Conservation (phyloP, 2,797 vertebrate species). For the Pseudochromis fuscus region DNA sequence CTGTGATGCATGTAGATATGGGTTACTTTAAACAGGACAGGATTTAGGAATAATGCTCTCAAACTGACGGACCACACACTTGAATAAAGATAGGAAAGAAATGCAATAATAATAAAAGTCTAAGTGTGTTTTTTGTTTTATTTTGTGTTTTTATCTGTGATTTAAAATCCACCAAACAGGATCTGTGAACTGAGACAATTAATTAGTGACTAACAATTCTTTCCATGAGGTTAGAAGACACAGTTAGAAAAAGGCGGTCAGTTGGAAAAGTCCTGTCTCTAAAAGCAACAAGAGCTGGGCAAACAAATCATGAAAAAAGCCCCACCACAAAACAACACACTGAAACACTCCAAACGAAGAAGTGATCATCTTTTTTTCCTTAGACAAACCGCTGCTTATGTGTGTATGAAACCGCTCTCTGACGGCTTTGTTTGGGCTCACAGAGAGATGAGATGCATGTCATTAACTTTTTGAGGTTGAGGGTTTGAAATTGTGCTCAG, state of each 20-base stretch:
- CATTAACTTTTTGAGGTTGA: slow-evolving; percentile 63
- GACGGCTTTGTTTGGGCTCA: slow-evolving; percentile 64
- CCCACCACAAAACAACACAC: slow-evolving; percentile 47
- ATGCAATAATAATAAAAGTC: no score
- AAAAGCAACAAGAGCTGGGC: slow-evolving; percentile 26
- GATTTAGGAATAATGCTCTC: no score
- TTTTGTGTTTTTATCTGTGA: neutral
- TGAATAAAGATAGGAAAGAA: no score
- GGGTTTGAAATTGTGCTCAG: slow-evolving; percentile 50
- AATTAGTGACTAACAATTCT: slow-evolving; percentile 14
- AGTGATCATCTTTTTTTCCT: slow-evolving; percentile 49
- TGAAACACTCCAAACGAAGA: slow-evolving; percentile 44
- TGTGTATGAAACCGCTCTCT: slow-evolving; percentile 55
- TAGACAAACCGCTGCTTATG: slow-evolving; percentile 46
- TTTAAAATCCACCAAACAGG: slow-evolving; percentile 15
- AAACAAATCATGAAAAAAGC: slow-evolving; percentile 45
- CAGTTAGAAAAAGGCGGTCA: slow-evolving; percentile 12
- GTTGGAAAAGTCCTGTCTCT: slow-evolving; percentile 33
- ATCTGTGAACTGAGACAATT: slow-evolving; percentile 4
- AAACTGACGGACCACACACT: no score
- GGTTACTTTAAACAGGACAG: no score
- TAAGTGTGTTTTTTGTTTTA: no score
- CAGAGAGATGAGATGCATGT: slow-evolving; percentile 54
- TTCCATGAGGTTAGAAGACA: slow-evolving; percentile 15
- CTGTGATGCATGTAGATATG: no score